Base-by-base conservation (phyloP, 2,888 invertebrate species). In the Nematopogon swammerdamellus region DNA sequence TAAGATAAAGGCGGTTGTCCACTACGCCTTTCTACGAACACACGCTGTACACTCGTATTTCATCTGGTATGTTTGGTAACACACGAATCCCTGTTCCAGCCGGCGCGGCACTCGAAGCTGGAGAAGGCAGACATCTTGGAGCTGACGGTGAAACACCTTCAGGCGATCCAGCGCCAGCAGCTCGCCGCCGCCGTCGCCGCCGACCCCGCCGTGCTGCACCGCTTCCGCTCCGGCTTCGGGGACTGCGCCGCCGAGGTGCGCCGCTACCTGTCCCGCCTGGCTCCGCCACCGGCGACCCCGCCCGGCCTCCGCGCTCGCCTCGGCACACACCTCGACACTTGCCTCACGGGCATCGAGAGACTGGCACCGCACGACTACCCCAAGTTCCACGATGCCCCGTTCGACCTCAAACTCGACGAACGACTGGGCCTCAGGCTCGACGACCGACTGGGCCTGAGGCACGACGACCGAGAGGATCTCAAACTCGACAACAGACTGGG, bases 71-170 rank as follows among this genome's bases (percentile, higher is more conserved):
- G 62, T 54, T 29, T n/a, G n/a, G n/a, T n/a, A n/a, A n/a, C n/a
- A n/a, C n/a, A n/a, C n/a, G n/a, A n/a, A n/a, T n/a, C n/a, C n/a
- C n/a, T n/a, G 59, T 84, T 84, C 53, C 84, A 95, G 94, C 93
- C 95, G 36, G 87, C 93, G 2, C 86, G 95, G 51, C 95, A 96
- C 74, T 93, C 94, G 4, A 97, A 97, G 68, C 80, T 97, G 61
- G 97, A 97, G 70, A 97, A 97, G 67, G 96, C 97, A 1, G 97
- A 97, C 69, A 96, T 97, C 58, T 77, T 97, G 49, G 97, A 97
- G 72, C 88, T 96, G 83, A 95, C 96, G 1, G 96, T 97, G 46
- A 92, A 93, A 65, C 95, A 96, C 67, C 80, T 97, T 47, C 92
- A 95, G 66, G 89, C 89, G 53, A 77, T 97, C 16, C 95, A 96